phyloP scores from a whole-genome alignment of 2,888 invertebrate genomes.

The Lasioglossum morio region DNA sequence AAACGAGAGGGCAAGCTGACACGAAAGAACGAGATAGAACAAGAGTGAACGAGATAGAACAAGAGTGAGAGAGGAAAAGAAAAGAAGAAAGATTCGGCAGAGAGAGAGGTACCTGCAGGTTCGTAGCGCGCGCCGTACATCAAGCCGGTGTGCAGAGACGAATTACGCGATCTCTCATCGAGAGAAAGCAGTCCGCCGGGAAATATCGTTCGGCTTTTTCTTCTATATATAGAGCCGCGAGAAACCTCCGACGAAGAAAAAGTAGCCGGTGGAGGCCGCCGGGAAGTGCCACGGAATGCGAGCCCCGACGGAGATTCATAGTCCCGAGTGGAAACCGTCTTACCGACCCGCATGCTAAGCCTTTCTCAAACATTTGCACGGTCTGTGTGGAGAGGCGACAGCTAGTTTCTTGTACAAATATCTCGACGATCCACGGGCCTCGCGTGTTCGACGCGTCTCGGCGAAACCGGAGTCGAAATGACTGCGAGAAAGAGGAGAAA shows the following conservation, averaged over 20 bases:
- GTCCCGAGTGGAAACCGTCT: constrained; percentile 36
- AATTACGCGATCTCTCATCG: constrained; percentile 43
- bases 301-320: constrained; percentile 46
- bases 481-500: not conserved
- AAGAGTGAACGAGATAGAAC: not conserved
- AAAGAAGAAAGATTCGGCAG: not conserved
- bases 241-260: constrained; percentile 19
- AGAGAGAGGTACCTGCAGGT: not conserved
- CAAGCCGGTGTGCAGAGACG: constrained; percentile 11
- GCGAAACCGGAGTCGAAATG: constrained; percentile 24
- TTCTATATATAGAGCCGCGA: not conserved
- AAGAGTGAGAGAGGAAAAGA: too few species aligned
- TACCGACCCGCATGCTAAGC: constrained; percentile 51
- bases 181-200: constrained; percentile 35
- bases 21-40: not conserved
- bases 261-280: not conserved
- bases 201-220: constrained; percentile 39
- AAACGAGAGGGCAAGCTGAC: not conserved
- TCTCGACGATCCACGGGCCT: constrained; percentile 4
- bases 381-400: constrained; percentile 55
- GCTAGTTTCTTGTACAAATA: constrained; percentile 63
- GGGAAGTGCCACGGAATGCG: not conserved
- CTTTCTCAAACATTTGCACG: constrained; percentile 61
- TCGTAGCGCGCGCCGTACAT: not conserved
- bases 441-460: not conserved